Base-by-base conservation (phyloP, 2,797 vertebrate genomes). In the Limosa lapponica region DNA sequence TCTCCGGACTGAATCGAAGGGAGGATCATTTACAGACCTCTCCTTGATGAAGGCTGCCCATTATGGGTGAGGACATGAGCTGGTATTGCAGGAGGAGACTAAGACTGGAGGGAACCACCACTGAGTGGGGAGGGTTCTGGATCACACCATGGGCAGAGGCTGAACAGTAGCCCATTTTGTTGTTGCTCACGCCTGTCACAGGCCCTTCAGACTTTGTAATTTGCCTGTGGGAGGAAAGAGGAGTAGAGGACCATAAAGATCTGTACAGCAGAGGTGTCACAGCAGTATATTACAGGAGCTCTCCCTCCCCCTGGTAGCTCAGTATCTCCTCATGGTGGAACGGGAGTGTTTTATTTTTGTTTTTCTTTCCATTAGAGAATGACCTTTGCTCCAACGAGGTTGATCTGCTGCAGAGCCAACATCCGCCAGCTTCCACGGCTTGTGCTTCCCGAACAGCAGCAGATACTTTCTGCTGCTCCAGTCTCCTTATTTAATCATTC, bases 311-410 rank as follows among this genome's bases (percentile, higher is more conserved):
- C 88, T 78, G n/a, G 93, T 96, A 96, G 93, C 78, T 90, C 86
- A 44, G 49, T 82, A 85, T 90, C 93, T 93, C 81, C 30, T 90
- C 57, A 23, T 25, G 22, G 52, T 89, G 41, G 55, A 95, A 78
- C 4, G 44, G 93, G 88, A 96, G 93, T 89, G 70, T 46, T 94
- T 94, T 90, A 84, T 94, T 97, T 95, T 96, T 95, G 86, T 97
- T 97, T 96, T 97, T 81, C 81, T 95, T 95, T 94, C 90, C 88
- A 95, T 92, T 95, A 95, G 59, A 85, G 30, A 67, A 73, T 95
- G 96, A 97, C 96, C 94, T 95, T 87, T 96, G 67, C 86, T 90
- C 59, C 57, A 90, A 10, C 41, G 32, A 62, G 30, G 82, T 18
- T 91, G 89, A 85, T 87, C 44, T 85, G 87, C 92, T 84, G 89